Evolutionary conservation across 2,888 invertebrate species (phyloP).

Genomic region (Marasmarcha lunaedactyla): DNA sequence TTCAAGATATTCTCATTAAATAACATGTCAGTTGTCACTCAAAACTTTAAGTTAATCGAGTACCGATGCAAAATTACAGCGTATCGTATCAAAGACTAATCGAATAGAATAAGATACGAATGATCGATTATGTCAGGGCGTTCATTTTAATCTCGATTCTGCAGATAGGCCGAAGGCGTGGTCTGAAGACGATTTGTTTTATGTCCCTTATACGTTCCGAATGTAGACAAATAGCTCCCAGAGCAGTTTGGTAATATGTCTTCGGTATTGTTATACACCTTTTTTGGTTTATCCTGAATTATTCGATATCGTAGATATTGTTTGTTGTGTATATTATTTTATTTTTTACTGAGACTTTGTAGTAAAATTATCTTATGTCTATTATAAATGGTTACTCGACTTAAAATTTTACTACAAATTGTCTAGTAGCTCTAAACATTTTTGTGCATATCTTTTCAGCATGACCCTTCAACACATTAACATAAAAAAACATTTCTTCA

Average conservation of each 20-base stretch:
- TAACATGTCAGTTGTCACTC: constrained; percentile 51
- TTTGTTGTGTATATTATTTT: too few species aligned
- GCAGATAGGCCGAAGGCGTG: constrained; percentile 61
- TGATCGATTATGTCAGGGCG: constrained; percentile 65
- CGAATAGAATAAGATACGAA: constrained; percentile 24
- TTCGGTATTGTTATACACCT: not conserved
- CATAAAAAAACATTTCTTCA: not conserved
- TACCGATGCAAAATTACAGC: constrained; percentile 58
- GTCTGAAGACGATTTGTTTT: constrained; percentile 62
- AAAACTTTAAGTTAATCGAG: constrained; percentile 50
- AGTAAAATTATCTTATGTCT: too few species aligned
- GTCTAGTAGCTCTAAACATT: too few species aligned
- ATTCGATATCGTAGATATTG: too few species aligned
- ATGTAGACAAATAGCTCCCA: not conserved
- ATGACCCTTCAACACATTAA: too few species aligned
- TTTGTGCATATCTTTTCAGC: too few species aligned
- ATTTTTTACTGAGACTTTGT: too few species aligned
- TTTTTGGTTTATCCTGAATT: too few species aligned
- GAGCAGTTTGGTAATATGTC: not conserved
- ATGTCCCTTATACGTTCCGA: constrained; percentile 43
- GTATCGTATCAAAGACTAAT: constrained; percentile 60
- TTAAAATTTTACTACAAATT: too few species aligned
- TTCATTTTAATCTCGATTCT: constrained; percentile 66
- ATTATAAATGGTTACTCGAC: too few species aligned
- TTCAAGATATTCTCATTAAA: constrained; percentile 13